These are phyloP conservation scores for Pipistrellus nathusii DNA, from an alignment of 2,797 vertebrate species.

Conservation along the genomic window DNA sequence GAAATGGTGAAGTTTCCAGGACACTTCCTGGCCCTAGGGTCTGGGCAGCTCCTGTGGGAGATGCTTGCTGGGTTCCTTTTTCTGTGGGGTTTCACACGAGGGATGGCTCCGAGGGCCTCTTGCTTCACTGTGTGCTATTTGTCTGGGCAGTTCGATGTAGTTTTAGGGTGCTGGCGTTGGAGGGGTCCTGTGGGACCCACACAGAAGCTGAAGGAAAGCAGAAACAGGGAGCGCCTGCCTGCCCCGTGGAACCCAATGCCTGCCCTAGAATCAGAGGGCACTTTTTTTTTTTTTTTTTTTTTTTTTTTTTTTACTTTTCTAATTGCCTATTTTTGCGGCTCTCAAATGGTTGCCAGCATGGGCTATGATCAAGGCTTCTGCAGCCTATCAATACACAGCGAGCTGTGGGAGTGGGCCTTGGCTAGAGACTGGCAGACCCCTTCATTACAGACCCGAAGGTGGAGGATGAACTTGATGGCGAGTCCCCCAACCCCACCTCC, in stretches of 20 bases:
- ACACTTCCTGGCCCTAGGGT: not conserved
- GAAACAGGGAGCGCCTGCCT: not conserved
- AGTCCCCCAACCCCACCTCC: not conserved
- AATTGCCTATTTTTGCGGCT: not conserved
- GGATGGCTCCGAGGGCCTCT: not conserved
- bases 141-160: not conserved
- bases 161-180: not conserved
- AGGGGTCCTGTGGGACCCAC: not conserved
- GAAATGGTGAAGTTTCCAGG: not conserved
- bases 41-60: not conserved
- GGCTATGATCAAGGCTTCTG: not conserved
- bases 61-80: not conserved
- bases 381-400: not conserved
- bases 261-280: not conserved
- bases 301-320: not conserved
- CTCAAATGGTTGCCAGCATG: not conserved
- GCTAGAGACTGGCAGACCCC: not conserved
- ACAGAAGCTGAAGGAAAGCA: not conserved
- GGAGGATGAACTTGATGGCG: not conserved
- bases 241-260: not conserved
- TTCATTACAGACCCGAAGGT: not conserved
- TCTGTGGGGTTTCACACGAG: not conserved
- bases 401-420: not conserved
- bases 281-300: no score
- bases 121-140: not conserved